These are phyloP conservation scores for Acanthurus leucopareius DNA, from an alignment of 2,797 vertebrate species.

Conservation along the genomic window DNA sequence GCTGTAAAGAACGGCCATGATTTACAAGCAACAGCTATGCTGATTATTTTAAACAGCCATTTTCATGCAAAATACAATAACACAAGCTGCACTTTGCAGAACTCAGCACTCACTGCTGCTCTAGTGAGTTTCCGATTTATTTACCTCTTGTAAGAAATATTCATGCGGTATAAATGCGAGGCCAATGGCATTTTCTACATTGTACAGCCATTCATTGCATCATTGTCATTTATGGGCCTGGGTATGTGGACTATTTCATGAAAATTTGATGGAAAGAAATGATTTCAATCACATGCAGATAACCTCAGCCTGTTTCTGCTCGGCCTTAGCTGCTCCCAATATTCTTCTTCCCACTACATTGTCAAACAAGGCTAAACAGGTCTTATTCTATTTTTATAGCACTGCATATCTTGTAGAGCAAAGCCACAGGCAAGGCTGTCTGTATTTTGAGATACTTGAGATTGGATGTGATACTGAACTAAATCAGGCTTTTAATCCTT, in stretches of 20 bases:
- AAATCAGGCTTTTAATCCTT: slow-evolving; percentile 60
- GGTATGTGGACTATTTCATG: slow-evolving; percentile 57
- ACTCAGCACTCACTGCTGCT: slow-evolving; percentile 43
- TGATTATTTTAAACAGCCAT: slow-evolving; percentile 66
- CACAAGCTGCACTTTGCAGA: slow-evolving; percentile 56
- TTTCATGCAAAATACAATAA: slow-evolving; percentile 66
- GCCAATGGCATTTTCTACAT: slow-evolving; percentile 55
- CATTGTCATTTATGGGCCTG: slow-evolving; percentile 52
- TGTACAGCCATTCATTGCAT: slow-evolving; percentile 40
- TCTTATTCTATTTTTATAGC: slow-evolving; percentile 49
- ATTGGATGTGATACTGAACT: slow-evolving; percentile 38
- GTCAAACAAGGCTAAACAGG: slow-evolving; percentile 54
- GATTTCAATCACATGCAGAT: slow-evolving; percentile 67
- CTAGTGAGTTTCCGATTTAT: slow-evolving; percentile 56
- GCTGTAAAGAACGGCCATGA: slow-evolving; percentile 30
- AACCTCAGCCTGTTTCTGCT: slow-evolving; percentile 45
- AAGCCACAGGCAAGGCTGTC: slow-evolving; percentile 27
- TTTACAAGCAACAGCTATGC: slow-evolving; percentile 37
- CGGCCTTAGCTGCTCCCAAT: slow-evolving; percentile 53
- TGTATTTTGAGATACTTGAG: slow-evolving; percentile 48
- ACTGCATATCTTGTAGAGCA: slow-evolving; percentile 38
- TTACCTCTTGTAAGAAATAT: slow-evolving; percentile 56
- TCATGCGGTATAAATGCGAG: slow-evolving; percentile 46
- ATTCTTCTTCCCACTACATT: slow-evolving; percentile 36
- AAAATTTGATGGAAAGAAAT: slow-evolving; percentile 61